Evolutionary conservation across 2,113 vertebrate species (phyloP), one percentile per base, ranked within the genome.

Genomic region (Poicephalus meyeri): DNA sequence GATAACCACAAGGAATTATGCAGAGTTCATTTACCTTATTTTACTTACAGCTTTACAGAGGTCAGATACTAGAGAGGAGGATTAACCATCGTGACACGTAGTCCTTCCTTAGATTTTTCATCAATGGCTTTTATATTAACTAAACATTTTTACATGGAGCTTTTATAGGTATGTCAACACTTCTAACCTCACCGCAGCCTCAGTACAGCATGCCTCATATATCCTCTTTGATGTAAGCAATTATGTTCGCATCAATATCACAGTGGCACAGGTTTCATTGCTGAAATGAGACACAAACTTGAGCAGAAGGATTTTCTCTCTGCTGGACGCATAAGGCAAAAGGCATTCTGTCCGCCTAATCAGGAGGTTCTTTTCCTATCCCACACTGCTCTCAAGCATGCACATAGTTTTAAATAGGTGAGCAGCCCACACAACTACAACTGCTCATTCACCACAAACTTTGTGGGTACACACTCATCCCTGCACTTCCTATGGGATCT

Each of bases 1-100:
- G 83, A 95, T 80, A 95, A 94, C 80, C 53, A 89, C 17, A 26
- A 76, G 79, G 79, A 87, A 81, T 88, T 71, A 87, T 80, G 86
- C 44, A 69, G 89, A 94, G 69, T 86, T 96, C 82, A 84, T 89
- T 94, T 93, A 93, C 91, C 74, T 92, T 94, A 58, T 86, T 95
- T 94, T 66, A 69, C 81, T 95, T 94, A 53, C 79, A 91, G 7
- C 10, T 49, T 84, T 80, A 33, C 60, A 64, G 80, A 96, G 93
- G 90, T 96, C 94, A 95, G 83, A 74, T 56, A 64, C 50, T 49
- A 74, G 83, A 94, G 83, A 95, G 91, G 92, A 96, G 89, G 78
- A 95, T 94, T 84, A 76, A 87, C 91, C 65, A 6, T 53, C 3
- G 1, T 93, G 91, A 85, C 88, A 88, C 33, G 33, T 20, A 76